phyloP scores from a whole-genome alignment of 2,888 invertebrate genomes.

The Actias luna region DNA sequence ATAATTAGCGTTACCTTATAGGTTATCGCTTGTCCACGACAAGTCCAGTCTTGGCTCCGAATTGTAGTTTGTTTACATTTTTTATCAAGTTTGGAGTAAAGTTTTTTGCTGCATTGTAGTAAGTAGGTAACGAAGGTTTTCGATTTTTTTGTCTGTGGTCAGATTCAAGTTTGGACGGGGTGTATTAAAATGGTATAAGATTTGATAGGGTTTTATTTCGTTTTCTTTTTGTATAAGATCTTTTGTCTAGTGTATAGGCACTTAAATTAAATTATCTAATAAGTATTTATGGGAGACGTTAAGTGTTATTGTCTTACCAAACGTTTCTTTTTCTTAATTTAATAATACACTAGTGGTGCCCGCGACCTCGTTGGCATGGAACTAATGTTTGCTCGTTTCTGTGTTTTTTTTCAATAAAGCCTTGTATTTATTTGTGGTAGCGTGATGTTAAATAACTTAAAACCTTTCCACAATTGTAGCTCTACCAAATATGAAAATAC shows the following conservation, averaged over 20 bases:
- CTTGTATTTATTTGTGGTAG: too few species aligned
- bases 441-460: too few species aligned
- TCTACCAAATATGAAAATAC: too few species aligned
- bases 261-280: neutral
- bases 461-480: too few species aligned
- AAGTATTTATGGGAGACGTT: neutral
- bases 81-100: slow-evolving; percentile 9
- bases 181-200: neutral
- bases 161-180: neutral
- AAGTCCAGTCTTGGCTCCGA: slow-evolving; percentile 20
- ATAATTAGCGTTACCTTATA: slow-evolving; percentile 7
- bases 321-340: too few species aligned
- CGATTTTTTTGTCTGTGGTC: slow-evolving; percentile 3
- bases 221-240: neutral
- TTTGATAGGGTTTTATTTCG: neutral
- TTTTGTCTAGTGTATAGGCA: neutral
- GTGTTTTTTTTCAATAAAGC: too few species aligned
- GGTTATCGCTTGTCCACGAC: slow-evolving; percentile 20
- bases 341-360: too few species aligned
- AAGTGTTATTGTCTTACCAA: neutral
- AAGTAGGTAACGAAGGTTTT: slow-evolving; percentile 11
- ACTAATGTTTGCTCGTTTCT: too few species aligned
- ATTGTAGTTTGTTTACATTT: slow-evolving; percentile 21
- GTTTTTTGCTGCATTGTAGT: slow-evolving; percentile 11
- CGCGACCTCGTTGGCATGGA: too few species aligned